Conservation (phyloP, 2,113 vertebrate species). For the Ailurus styani region DNA sequence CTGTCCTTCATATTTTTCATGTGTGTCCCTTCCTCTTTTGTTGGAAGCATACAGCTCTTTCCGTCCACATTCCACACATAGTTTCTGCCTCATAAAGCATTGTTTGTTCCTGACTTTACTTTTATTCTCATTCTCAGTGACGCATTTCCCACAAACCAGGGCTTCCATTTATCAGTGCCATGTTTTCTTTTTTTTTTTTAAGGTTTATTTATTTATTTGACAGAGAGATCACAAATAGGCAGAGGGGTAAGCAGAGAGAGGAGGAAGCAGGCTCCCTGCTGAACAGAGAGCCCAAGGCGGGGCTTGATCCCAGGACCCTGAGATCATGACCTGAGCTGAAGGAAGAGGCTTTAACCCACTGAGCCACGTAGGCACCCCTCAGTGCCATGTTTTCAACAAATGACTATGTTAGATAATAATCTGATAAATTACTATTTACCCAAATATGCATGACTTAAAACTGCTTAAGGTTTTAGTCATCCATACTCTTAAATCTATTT, state of each 20-base stretch:
- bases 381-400: neutral
- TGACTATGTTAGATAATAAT: neutral
- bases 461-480: neutral
- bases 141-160: neutral
- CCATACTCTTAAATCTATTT: neutral
- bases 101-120: accelerated
- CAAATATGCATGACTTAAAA: neutral
- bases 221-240: no score
- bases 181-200: no score
- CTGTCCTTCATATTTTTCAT: neutral
- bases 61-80: no score
- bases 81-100: neutral
- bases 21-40: neutral
- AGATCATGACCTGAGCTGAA: no score
- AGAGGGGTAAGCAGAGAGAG: no score
- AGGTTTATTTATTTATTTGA: no score
- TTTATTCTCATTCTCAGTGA: neutral
- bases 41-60: neutral
- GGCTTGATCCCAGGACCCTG: no score
- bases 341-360: no score
- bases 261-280: no score
- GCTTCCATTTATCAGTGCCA: neutral
- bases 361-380: no score
- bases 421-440: neutral
- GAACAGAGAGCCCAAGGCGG: no score